A percentile compares a stretch with the other conserved stretches of the same genome.
These are phyloP conservation scores for Platysteira castanea DNA, from an alignment of 2,113 vertebrate genomes.

Conservation along the genomic window DNA sequence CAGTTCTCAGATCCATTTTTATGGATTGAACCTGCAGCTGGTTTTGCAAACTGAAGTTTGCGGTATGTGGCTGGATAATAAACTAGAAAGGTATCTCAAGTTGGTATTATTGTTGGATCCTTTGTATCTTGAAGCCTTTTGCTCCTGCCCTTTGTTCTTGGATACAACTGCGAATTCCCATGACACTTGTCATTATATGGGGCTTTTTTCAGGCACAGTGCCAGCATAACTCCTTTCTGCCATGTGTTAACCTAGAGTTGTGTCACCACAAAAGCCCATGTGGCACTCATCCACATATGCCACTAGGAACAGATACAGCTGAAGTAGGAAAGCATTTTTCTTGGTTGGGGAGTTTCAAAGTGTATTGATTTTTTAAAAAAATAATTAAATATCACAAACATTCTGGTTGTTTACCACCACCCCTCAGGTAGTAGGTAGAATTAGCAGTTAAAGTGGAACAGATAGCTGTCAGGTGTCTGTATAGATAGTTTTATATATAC, in stretches of 20 bases:
- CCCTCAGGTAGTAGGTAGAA: background rate
- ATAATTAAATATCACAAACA: background rate
- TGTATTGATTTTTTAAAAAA: background rate
- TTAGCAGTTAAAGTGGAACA: background rate
- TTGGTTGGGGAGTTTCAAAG: background rate
- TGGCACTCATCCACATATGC: background rate
- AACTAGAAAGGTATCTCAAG: background rate
- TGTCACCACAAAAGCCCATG: background rate
- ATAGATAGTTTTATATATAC: background rate
- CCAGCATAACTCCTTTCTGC: background rate
- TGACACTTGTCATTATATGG: background rate
- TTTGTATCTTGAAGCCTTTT: constrained; percentile 3
- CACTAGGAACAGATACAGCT: background rate
- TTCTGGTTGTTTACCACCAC: background rate
- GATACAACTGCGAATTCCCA: background rate
- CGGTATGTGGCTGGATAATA: background rate
- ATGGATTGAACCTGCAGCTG: background rate
- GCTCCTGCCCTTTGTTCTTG: background rate
- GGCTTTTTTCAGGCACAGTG: background rate
- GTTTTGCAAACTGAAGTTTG: background rate
- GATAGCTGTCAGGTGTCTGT: background rate
- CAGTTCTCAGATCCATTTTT: background rate
- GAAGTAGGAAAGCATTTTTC: background rate
- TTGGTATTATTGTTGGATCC: background rate
- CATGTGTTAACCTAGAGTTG: background rate